These are phyloP conservation scores for Ataeniobius toweri DNA, from an alignment of 2,797 vertebrate genomes.

Conservation along the genomic window DNA sequence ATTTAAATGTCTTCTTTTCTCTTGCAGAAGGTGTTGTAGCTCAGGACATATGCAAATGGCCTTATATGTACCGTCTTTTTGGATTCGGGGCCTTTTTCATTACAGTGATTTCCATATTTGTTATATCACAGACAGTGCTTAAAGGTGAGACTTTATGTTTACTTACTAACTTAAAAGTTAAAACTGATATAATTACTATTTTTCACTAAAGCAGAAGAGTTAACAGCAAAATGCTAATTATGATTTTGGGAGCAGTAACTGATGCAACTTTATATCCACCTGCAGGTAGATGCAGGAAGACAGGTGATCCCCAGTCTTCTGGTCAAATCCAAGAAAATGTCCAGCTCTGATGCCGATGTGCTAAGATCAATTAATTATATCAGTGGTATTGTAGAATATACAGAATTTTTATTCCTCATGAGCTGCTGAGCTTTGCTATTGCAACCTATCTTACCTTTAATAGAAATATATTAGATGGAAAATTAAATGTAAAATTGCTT, in stretches of 20 bases:
- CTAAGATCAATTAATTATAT: neutral
- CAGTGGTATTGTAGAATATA: neutral
- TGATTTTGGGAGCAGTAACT: too few species aligned
- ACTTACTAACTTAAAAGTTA: neutral
- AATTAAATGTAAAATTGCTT: neutral
- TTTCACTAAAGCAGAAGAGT: accelerated
- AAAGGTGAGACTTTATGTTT: constrained; percentile 34
- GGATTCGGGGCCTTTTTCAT: neutral
- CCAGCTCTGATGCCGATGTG: neutral
- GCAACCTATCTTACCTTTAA: too few species aligned
- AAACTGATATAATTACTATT: neutral
- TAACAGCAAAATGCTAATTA: neutral
- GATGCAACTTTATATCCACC: neutral
- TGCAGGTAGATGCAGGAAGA: constrained; percentile 15
- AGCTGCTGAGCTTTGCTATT: too few species aligned
- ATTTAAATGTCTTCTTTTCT: neutral
- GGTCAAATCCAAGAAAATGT: constrained; percentile 5
- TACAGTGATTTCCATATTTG: neutral
- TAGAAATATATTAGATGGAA: too few species aligned
- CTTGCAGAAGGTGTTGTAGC: neutral
- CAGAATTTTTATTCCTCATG: too few species aligned
- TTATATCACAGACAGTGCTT: accelerated
- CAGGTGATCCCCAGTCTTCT: neutral
- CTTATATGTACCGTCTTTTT: neutral
- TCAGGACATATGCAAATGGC: neutral